phyloP scores from a whole-genome alignment of 2,113 vertebrate genomes.

The Gallinago paraguaiae region DNA sequence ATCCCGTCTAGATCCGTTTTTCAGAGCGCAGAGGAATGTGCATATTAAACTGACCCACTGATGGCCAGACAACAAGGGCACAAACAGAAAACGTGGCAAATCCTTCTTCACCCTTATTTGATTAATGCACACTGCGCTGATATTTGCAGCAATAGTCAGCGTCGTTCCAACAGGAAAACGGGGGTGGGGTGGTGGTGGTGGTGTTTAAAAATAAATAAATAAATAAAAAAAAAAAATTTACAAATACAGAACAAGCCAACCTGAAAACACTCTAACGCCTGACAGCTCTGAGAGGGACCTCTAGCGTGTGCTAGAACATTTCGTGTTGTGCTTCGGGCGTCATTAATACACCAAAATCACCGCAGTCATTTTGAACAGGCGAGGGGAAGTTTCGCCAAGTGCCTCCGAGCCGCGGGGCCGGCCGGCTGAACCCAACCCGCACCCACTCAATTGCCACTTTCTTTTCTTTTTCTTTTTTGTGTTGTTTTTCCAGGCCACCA shows the following conservation, averaged over 20 bases:
- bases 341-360: conserved; percentile 71
- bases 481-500: not conserved
- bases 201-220: too few relatives aligned
- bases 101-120: not conserved
- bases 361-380: conserved; percentile 68
- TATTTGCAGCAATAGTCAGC: not conserved
- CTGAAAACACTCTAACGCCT: conserved; percentile 26
- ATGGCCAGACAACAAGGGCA: not conserved
- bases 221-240: not conserved
- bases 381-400: conserved; percentile 48
- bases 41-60: not conserved
- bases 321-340: conserved; percentile 56
- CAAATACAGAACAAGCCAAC: not conserved
- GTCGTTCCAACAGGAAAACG: not conserved
- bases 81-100: not conserved
- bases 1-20: not conserved
- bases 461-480: too few relatives aligned
- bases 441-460: not conserved
- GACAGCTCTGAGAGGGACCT: conserved; percentile 78
- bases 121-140: not conserved
- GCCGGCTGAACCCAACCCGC: not conserved
- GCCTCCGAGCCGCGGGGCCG: conserved; percentile 15
- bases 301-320: conserved; percentile 75
- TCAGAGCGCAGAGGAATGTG: not conserved
- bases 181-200: too few relatives aligned